Evolutionary conservation across 1,140 invertebrate genomes (phyloP).

Genomic region (Conus ventricosus): DNA sequence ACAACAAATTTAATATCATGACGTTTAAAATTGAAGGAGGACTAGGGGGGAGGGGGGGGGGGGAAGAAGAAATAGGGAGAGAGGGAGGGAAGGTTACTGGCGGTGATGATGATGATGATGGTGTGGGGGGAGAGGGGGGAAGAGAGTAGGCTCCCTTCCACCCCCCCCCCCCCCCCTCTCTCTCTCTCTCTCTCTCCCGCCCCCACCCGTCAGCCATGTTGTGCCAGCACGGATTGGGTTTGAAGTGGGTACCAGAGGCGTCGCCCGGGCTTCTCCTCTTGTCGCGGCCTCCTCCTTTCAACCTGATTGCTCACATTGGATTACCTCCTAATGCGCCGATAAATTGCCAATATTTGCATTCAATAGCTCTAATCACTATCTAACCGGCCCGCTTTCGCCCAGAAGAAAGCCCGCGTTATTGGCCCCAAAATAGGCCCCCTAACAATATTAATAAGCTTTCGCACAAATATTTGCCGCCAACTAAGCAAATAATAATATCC

Average conservation of each 20-base stretch:
- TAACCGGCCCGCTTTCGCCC: slow-evolving; percentile 44
- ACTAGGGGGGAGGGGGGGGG: neutral
- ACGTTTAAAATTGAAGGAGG: slow-evolving; percentile 44
- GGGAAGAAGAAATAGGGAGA: neutral
- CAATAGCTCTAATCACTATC: slow-evolving; percentile 55
- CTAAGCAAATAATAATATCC: slow-evolving; percentile 54
- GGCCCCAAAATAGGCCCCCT: slow-evolving; percentile 45
- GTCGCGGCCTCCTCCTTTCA: neutral
- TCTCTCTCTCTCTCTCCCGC: too few species aligned
- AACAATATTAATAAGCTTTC: slow-evolving; percentile 53
- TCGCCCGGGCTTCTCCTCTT: neutral
- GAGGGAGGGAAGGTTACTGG: neutral
- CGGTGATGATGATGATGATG: neutral
- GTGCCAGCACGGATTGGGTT: slow-evolving; percentile 26
- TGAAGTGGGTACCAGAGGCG: slow-evolving; percentile 43
- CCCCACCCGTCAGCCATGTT: neutral
- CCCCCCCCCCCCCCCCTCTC: too few species aligned
- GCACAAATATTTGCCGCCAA: slow-evolving; percentile 52
- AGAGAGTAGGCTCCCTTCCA: neutral
- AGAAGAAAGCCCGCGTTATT: slow-evolving; percentile 46
- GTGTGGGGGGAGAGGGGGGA: neutral
- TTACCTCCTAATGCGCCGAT: slow-evolving; percentile 52
- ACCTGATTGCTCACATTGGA: slow-evolving; percentile 47
- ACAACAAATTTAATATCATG: slow-evolving; percentile 52
- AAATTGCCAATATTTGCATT: slow-evolving; percentile 60